These are phyloP conservation scores for Leiothrix lutea DNA, from an alignment of 2,113 vertebrate species.

Conservation along the genomic window DNA sequence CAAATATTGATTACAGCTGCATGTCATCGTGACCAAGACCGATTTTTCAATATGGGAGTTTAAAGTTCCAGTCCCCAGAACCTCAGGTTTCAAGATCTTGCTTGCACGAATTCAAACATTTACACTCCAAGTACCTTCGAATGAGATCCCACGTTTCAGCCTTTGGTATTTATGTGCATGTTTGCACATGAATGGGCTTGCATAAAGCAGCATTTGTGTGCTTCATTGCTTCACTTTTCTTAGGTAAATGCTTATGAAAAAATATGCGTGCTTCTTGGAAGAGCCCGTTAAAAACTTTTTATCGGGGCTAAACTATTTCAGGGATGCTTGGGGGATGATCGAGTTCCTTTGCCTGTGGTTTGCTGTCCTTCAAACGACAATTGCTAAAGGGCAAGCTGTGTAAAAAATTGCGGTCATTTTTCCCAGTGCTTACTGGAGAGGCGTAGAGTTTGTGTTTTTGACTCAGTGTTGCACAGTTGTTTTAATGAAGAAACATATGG, in stretches of 20 bases:
- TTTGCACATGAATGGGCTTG: slow-evolving; percentile 39
- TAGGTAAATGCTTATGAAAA: slow-evolving; percentile 22
- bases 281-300: background rate
- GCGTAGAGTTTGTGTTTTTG: background rate
- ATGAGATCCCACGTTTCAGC: background rate
- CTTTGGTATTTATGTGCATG: background rate
- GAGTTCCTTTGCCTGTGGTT: background rate
- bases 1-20: background rate
- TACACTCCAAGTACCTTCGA: background rate
- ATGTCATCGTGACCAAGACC: background rate
- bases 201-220: background rate
- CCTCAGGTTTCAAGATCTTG: background rate
- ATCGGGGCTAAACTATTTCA: background rate
- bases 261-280: background rate
- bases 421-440: background rate
- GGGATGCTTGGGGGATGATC: background rate
- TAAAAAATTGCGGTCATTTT: background rate
- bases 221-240: slow-evolving; percentile 32
- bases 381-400: background rate
- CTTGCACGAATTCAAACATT: background rate
- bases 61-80: background rate
- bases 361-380: background rate
- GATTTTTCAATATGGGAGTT: background rate
- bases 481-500: background rate
- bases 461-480: background rate